Evolutionary conservation across 2,888 invertebrate genomes (phyloP), one percentile per base, ranked within the genome.

Genomic region (Himalopsyche tibetana): DNA sequence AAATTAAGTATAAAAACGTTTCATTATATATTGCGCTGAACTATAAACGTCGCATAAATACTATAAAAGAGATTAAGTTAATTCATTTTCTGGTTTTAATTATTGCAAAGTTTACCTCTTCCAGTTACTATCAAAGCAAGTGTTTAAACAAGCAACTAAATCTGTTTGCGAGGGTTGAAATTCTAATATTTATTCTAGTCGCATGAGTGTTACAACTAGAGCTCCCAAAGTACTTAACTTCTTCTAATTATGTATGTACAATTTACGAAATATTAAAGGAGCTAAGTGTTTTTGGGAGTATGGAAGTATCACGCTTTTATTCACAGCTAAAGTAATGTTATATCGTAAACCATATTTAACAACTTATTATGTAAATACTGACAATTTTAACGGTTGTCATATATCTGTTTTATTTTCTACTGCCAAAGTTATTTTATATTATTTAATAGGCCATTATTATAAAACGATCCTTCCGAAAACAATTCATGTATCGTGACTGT

Each of bases 141-240:
- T 63, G 28, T 63, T 63, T 28, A 63, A 63, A 63, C 63, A 63
- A 63, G 28, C 63, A 63, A 63, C 63, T 63, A 63, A 63, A 63
- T 63, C 63, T 63, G 63, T 63, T 63, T 63, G 28, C 63, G 19
- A 6, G 19, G 63, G 63, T 19, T 63, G 19, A 63, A 63, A 63
- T 19, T 63, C 63, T 63, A 63, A 63, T 63, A 63, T 63, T 63
- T 63, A 63, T 28, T 19, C 63, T 19, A 63, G 19, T 63, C 5
- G 63, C 19, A 63, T 63, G n/a, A 63, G 19, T 8, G 19, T 5
- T 63, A 63, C 63, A 63, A 63, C 19, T 63, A 63, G 11, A 63
- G 63, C 63, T 63, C 19, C 28, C 6, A 63, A 63, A 63, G 63
- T 63, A 63, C 63, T 63, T 63, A 63, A 63, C 63, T 63, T 63